Evolutionary conservation across 1,140 invertebrate species (phyloP), one percentile per base, ranked within the genome.

Genomic region (Drosophila sproati): DNA sequence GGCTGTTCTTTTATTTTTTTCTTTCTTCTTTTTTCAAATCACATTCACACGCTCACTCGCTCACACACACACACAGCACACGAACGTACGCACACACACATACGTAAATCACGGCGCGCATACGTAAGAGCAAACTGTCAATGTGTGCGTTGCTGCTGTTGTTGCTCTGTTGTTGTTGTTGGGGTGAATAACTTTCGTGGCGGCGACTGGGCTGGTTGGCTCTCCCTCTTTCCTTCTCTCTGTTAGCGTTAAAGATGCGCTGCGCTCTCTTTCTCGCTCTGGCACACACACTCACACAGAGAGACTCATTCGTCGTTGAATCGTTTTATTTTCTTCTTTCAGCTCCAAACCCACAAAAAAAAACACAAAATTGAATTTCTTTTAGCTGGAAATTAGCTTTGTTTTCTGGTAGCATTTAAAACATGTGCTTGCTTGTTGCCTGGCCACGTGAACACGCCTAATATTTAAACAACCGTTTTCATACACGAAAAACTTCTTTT

Each of bases 111-210:
- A 88, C 83, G 52, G 82, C 8, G 5, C 69, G 62, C 60, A 73
- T 88, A 67, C 67, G 73, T 87, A 83, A 87, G 82, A 86, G 47
- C 68, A 73, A 64, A 61, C 54, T 76, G 60, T 52, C 47, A 47
- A 62, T 34, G 73, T 76, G 73, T 71, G 73, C 72, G 72, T 74
- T 56, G 56, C 66, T 29, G 47, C 31, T 35, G 28, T 31, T 47
- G 32, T 59, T 50, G 34, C 39, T 10, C 45, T 70, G 77, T 80
- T 77, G 83, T 86, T 86, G 82, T 86, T 87, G 82, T 87, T 80
- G 83, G 83, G 83, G 83, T 87, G 83, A 87, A 87, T 87, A 87
- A 87, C 83, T 87, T 87, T 69, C 83, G 83, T 83, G 83, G 79
- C 83, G 82, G 82, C 79, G 79, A 73, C 76, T 83, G 76, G 73